phyloP scores from a whole-genome alignment of 1,140 invertebrate genomes.

The Bathynomus jamesi region DNA sequence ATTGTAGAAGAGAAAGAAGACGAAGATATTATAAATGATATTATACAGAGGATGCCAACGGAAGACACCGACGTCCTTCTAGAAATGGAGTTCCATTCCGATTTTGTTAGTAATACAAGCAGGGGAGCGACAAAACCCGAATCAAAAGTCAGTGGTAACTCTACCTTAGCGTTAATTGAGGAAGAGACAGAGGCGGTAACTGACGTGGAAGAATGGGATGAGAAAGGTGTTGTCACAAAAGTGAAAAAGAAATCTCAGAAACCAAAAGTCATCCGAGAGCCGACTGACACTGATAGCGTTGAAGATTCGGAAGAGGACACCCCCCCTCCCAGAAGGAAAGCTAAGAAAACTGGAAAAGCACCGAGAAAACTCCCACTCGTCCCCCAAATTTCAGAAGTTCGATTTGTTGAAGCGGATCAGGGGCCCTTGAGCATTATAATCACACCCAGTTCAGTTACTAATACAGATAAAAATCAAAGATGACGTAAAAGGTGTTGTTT shows the following conservation, averaged over 20 bases:
- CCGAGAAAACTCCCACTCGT: constrained; percentile 8
- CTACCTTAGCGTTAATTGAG: constrained; percentile 12
- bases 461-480: constrained; percentile 11
- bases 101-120: constrained; percentile 12
- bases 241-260: constrained; percentile 5
- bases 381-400: constrained; percentile 24
- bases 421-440: constrained; percentile 32
- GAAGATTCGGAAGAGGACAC: constrained; percentile 10
- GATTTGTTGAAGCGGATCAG: constrained; percentile 28
- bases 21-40: constrained; percentile 7
- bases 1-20: constrained; percentile 45
- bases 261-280: not conserved
- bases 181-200: constrained; percentile 19
- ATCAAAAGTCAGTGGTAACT: constrained; percentile 4
- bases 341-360: not conserved
- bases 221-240: constrained; percentile 1
- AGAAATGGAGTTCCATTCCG: constrained; percentile 22
- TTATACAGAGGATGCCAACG: not conserved
- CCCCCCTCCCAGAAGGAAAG: not conserved
- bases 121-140: constrained; percentile 10
- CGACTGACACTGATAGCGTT: constrained; percentile 8
- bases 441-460: constrained; percentile 21
- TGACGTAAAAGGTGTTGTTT: constrained; percentile 23
- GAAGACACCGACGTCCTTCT: not conserved
- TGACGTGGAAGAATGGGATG: constrained; percentile 25